Evolutionary conservation across 1,140 invertebrate species (phyloP), one percentile per base, ranked within the genome.

Genomic region (Grapholita molesta): DNA sequence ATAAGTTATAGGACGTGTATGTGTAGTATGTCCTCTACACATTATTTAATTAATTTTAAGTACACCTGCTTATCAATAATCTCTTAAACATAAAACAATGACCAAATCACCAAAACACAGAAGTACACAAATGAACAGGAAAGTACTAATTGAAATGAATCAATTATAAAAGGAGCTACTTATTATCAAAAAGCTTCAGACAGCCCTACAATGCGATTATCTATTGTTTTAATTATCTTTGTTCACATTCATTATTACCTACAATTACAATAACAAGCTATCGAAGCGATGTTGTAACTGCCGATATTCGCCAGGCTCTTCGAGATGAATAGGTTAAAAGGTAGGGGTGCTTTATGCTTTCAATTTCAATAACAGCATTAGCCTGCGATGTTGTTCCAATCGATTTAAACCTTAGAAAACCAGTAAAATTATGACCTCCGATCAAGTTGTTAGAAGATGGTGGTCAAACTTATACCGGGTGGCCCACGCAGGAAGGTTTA

Each of bases 321-420:
- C 25, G 53, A 11, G 55, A 32, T 61, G 55, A 61, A 48, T 48
- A 48, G 35, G 42, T 18, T 21, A 48, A 61, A 61, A 28, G 55
- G 55, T 15, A 15, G 42, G 42, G 15, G 42, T 61, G 12, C 25
- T 61, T 61, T 61, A 12, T 30, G 25, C 25, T 15, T 55, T 61
- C 55, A 61, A 15, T 61, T 61, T 61, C 55, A 61, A 61, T 61
- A 61, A 61, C 55, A 61, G 25, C 55, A 61, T 61, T 61, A 61
- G 28, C 55, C 12, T 48, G 7, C 3, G 28, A 4, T 15, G 18
- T 9, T 21, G 21, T 18, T 48, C 42, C 18, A 9, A 21, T 0
- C 7, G 9, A 12, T 48, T 21, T 2, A 21, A 48, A 48, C 8
- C 7, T 18, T 48, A 48, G 42, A 1, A 48, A 48, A 21, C 42